phyloP scores from a whole-genome alignment of 2,113 vertebrate species.

The Megaceryle maxima region DNA sequence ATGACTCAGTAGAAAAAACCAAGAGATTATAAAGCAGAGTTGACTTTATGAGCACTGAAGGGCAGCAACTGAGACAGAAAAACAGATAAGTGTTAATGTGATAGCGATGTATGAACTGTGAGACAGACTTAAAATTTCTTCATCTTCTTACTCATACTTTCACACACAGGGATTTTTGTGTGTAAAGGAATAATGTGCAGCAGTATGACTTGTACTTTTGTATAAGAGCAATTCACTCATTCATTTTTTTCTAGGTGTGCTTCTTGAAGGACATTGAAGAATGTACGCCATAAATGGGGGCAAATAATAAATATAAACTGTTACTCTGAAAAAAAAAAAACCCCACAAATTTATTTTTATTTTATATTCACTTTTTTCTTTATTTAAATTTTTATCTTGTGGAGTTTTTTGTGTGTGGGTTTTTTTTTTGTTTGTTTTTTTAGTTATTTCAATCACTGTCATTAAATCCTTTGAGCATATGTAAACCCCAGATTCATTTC shows the following conservation, averaged over 20 bases:
- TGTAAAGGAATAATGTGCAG: background rate
- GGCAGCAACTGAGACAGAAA: background rate
- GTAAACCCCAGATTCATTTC: background rate
- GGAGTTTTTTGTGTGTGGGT: too few species aligned
- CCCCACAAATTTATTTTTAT: background rate
- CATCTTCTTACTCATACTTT: background rate
- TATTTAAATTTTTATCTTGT: background rate
- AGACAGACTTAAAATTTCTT: background rate
- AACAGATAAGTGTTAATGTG: background rate
- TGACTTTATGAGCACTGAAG: background rate
- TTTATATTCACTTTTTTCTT: background rate
- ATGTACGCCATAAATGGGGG: background rate
- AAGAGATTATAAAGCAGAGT: background rate
- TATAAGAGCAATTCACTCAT: background rate
- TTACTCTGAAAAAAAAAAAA: background rate
- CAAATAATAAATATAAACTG: background rate
- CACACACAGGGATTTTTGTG: background rate
- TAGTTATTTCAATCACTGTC: background rate
- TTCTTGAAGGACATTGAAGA: background rate
- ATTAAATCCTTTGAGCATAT: background rate
- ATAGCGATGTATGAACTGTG: background rate
- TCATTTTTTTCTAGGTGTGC: background rate
- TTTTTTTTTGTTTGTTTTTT: background rate
- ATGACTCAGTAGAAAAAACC: slow-evolving; percentile 18
- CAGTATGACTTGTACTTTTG: background rate